Percentiles rank a stretch among this genome's conserved stretches.
phyloP scores from a whole-genome alignment of 2,113 vertebrate genomes.

The Polypterus senegalus region DNA sequence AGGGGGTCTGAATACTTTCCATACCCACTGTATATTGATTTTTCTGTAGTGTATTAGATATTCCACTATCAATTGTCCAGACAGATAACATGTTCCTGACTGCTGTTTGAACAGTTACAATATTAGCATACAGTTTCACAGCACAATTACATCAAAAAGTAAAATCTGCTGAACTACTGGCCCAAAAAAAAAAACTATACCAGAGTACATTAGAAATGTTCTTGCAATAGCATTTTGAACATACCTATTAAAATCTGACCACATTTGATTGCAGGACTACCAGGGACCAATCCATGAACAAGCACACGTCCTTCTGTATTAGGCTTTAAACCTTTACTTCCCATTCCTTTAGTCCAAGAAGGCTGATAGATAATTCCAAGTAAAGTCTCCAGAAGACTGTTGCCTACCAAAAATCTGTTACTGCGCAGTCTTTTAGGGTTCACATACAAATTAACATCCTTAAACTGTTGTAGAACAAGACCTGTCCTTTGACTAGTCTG shows the following conservation, averaged over 20 bases:
- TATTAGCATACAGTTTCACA: constrained; percentile 21
- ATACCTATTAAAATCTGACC: constrained; percentile 82
- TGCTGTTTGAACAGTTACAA: constrained; percentile 22
- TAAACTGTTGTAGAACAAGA: constrained; percentile 52
- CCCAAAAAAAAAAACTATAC: too few relatives aligned
- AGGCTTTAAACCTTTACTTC: constrained; percentile 31
- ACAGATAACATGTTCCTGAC: constrained; percentile 22
- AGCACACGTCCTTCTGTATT: constrained; percentile 58
- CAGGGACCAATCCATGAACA: constrained; percentile 73
- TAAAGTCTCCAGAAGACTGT: constrained; percentile 67
- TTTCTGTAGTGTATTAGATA: constrained; percentile 19
- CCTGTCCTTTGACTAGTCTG: constrained; percentile 48
- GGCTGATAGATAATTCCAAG: constrained; percentile 75
- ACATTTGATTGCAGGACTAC: constrained; percentile 73
- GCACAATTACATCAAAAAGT: too few relatives aligned
- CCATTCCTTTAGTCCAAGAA: constrained; percentile 48
- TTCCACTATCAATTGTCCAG: constrained; percentile 25
- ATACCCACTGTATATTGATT: too few relatives aligned
- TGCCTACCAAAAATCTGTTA: constrained; percentile 40
- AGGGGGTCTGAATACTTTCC: too few relatives aligned
- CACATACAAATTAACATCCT: constrained; percentile 74
- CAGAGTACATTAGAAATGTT: too few relatives aligned
- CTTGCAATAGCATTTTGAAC: constrained; percentile 19
- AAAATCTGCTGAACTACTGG: too few relatives aligned
- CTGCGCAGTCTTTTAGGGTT: constrained; percentile 69